phyloP scores from a whole-genome alignment of 2,888 invertebrate species.

The Drosophila formosana region DNA sequence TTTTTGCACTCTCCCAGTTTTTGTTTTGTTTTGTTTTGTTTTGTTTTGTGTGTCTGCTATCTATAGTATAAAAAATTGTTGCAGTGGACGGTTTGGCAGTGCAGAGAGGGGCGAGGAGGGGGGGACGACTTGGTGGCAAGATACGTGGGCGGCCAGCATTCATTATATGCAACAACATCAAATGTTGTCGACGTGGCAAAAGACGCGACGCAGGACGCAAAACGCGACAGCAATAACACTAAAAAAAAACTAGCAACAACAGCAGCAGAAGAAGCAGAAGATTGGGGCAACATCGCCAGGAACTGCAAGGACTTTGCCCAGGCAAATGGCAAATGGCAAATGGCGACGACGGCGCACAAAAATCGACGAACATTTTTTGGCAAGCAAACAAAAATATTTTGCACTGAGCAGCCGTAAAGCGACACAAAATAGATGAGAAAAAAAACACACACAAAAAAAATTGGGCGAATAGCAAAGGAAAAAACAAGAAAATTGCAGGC shows the following conservation, averaged over 20 bases:
- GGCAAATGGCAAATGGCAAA: constrained; percentile 37
- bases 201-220: constrained; percentile 66
- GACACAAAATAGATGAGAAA: constrained; percentile 29
- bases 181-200: constrained; percentile 78
- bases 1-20: constrained; percentile 24
- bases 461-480: constrained; percentile 1
- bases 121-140: neutral
- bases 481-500: constrained; percentile 14
- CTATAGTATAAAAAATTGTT: constrained; percentile 70
- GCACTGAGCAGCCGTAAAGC: constrained; percentile 69
- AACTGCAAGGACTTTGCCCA: constrained; percentile 52
- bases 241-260: constrained; percentile 72
- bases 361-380: constrained; percentile 69
- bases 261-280: constrained; percentile 38
- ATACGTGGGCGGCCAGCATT: constrained; percentile 63
- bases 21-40: constrained; percentile 47
- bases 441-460: constrained; percentile 2
- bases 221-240: constrained; percentile 76
- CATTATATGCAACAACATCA: constrained; percentile 79
- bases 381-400: constrained; percentile 74
- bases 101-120: neutral
- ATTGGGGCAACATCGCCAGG: constrained; percentile 21
- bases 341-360: constrained; percentile 61
- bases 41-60: constrained; percentile 58
- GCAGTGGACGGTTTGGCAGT: constrained; percentile 34